Percentiles rank a stretch among this genome's conserved stretches.
phyloP scores from a whole-genome alignment of 2,797 vertebrate species.

The Odontamblyopus lacepedii region DNA sequence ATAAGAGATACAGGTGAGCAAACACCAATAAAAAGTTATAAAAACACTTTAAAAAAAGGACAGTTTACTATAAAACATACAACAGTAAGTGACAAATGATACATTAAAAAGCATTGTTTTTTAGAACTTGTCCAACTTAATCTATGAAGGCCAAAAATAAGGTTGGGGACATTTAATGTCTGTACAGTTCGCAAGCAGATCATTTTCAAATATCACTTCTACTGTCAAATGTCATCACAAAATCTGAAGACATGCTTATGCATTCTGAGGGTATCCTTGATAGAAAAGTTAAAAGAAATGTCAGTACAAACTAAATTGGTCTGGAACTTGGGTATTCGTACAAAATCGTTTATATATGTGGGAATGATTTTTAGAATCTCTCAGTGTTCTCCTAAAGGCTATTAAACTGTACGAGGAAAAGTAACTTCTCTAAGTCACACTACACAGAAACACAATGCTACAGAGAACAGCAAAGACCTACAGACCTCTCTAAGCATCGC shows the following conservation, averaged over 20 bases:
- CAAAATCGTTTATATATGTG: constrained; percentile 16
- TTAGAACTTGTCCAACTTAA: constrained; percentile 18
- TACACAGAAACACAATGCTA: constrained; percentile 62
- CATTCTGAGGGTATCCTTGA: constrained; percentile 9
- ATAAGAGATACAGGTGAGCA: constrained; percentile 57
- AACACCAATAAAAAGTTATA: constrained; percentile 62
- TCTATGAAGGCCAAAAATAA: constrained; percentile 35
- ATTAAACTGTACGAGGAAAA: constrained; percentile 43
- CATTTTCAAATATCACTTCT: constrained; percentile 38
- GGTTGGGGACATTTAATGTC: constrained; percentile 37
- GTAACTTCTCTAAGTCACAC: constrained; percentile 47
- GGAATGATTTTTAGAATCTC: constrained; percentile 48
- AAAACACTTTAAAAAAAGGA: constrained; percentile 55
- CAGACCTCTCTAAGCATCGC: constrained; percentile 49
- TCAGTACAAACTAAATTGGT: constrained; percentile 24
- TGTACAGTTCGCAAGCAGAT: constrained; percentile 36
- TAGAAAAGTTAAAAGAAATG: constrained; percentile 22
- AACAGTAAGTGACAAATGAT: constrained; percentile 23
- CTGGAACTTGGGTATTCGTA: constrained; percentile 2
- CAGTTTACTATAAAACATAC: constrained; percentile 47
- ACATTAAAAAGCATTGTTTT: constrained; percentile 12
- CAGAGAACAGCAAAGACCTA: constrained; percentile 59
- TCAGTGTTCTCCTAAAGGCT: constrained; percentile 58
- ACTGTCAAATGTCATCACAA: constrained; percentile 34
- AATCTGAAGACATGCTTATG: constrained; percentile 24